Evolutionary conservation across 1,140 invertebrate genomes (phyloP), one percentile per base, ranked within the genome.

Genomic region (Sycophila sp.): DNA sequence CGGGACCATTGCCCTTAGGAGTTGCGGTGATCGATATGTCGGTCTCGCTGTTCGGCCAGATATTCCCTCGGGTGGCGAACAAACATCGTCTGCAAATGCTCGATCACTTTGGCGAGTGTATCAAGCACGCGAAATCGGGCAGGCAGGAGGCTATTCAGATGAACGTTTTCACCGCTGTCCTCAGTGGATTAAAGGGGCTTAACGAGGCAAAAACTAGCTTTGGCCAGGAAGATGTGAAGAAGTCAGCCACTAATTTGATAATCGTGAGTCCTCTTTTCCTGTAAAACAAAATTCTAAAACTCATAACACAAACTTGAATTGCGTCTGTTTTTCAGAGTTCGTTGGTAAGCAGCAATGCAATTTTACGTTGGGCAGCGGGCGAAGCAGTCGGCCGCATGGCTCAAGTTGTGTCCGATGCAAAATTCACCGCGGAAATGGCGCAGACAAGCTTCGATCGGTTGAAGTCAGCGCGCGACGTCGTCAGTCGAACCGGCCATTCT

Each of bases 31-130:
- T 99, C 64, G 97, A 99, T 85, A 91, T 94, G 73, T 94, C 97
- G 2, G 96, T 99, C 0, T 89, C 91, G 4, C 86, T 99, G 2
- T 99, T 98, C 87, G 97, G 97, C 19, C 90, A 94, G 76, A 93
- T 99, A 47, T 99, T 99, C 81, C 94, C 96, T 1, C 90, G 94
- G 60, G 96, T 99, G 6, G 94, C 96, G 3, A 95, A 96, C 78
- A 99, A 99, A 79, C 97, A 99, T 86, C 89, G 96, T 71, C 87
- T 98, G 40, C 97, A 99, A 87, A 98, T 99, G 93, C 85, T 99
- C 36, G 94, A 98, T 68, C 98, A 99, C 81, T 99, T 99, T 79
- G 90, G 90, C 36, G 97, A 99, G 78, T 98, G 96, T 80, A 96
- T 99, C 58, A 92, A 93, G 75, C 94, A 96, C 77, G 95, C 96